Conservation (phyloP, 2,113 vertebrate species). For the human region GRCh38 chr18:42475001-42475500, state of each 20-base stretch:
- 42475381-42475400: neutral
- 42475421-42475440: neutral
- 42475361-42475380: neutral
- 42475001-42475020: neutral
- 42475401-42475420: neutral
- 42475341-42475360: neutral
- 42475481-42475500: neutral
- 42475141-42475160: neutral
- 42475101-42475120: neutral
- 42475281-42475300: neutral
- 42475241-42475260: neutral
- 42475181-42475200: neutral
- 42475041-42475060: accelerated
- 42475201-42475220: neutral
- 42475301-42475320: neutral
- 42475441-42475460: neutral
- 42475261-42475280: neutral
- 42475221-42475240: neutral
- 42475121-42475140: neutral
- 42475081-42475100: neutral
- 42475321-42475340: neutral
- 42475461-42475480: neutral
- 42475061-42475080: neutral
- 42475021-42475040: neutral
- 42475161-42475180: neutral